Conservation (phyloP, 2,797 vertebrate genomes). For the Malacoraja senta region DNA sequence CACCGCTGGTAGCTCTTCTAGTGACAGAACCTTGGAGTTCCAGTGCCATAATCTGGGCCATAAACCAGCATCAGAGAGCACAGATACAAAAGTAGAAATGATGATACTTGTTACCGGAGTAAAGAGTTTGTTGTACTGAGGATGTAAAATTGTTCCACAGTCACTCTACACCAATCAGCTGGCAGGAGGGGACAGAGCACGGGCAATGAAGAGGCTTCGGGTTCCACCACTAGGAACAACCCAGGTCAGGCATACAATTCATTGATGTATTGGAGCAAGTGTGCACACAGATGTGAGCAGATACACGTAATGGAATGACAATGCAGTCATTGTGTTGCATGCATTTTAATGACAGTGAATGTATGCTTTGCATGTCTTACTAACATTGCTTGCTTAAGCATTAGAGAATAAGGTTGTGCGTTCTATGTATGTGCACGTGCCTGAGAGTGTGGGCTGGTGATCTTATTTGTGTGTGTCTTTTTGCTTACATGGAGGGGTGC, state of each 20-base stretch:
- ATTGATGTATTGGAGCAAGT: neutral
- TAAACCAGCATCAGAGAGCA: neutral
- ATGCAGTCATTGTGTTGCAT: neutral
- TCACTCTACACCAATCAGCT: slow-evolving; percentile 47
- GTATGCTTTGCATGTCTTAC: neutral
- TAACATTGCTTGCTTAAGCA: no score
- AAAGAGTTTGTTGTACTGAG: neutral
- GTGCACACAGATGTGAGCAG: neutral
- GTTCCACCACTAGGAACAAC: slow-evolving; percentile 40
- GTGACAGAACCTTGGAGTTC: neutral
- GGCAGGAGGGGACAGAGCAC: slow-evolving; percentile 48
- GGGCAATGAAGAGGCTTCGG: slow-evolving; percentile 46
- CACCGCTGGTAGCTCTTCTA: no score
- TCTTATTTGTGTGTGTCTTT: neutral
- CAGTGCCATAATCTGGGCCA: neutral
- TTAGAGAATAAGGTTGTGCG: neutral
- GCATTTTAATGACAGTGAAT: no score
- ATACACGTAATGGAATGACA: neutral
- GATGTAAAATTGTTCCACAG: slow-evolving; percentile 38
- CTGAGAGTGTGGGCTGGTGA: neutral
- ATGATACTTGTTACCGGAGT: no score
- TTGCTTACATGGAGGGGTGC: no score
- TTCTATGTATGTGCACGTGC: neutral
- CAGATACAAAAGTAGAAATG: neutral
- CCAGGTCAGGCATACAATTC: slow-evolving; percentile 39